These are phyloP conservation scores for Eustalomyia histrio DNA, from an alignment of 2,888 invertebrate species.

Conservation along the genomic window DNA sequence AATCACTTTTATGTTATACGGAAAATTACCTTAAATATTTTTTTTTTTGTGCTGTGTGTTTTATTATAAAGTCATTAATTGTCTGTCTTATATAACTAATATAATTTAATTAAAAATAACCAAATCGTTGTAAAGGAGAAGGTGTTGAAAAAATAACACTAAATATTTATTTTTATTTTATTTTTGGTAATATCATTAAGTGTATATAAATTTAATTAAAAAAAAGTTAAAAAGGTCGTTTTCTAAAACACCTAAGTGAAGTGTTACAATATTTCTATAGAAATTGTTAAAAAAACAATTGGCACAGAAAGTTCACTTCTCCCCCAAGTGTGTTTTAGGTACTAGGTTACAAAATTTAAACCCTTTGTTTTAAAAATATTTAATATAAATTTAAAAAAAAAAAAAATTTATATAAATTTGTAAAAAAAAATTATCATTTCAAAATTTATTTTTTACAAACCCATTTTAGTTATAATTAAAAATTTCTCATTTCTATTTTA, in stretches of 20 bases:
- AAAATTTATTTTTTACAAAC: background rate
- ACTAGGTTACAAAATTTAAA: background rate
- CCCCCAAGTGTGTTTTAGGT: no score
- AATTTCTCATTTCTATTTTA: background rate
- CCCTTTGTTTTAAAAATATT: background rate
- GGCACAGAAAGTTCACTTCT: no score
- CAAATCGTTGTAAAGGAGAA: constrained; percentile 51
- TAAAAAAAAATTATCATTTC: background rate
- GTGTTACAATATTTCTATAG: no score
- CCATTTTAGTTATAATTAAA: background rate
- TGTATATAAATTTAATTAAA: background rate
- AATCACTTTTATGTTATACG: no score
- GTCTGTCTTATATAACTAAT: background rate
- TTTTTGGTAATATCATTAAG: background rate
- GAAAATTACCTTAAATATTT: background rate
- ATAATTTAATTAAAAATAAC: constrained; percentile 59
- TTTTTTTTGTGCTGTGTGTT: constrained; percentile 42
- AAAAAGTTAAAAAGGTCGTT: no score
- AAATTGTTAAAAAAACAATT: no score
- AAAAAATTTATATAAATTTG: background rate
- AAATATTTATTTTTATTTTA: background rate
- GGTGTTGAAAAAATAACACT: constrained; percentile 18
- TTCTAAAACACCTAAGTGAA: no score
- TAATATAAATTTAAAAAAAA: background rate
- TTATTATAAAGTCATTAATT: constrained; percentile 22